Base-by-base conservation (phyloP, 2,113 vertebrate genomes). In the Spermophilus dauricus region DNA sequence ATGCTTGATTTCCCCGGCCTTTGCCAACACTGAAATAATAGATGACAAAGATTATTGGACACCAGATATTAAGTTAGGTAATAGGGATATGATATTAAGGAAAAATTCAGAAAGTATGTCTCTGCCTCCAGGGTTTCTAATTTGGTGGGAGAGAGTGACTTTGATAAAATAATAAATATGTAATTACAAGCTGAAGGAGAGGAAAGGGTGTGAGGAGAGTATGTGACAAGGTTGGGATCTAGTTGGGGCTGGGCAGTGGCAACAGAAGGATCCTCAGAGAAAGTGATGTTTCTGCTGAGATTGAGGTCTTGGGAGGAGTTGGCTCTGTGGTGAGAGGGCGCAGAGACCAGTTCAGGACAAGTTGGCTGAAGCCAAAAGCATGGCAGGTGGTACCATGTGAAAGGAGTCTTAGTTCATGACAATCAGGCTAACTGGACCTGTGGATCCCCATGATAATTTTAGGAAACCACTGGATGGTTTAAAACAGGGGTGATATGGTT, bases 381-480 rank as follows among this genome's bases (percentile, higher is more conserved):
- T 20, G 14, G 1, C 6, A 18, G 61, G 51, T 53, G 37, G 78
- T 39, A 22, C 53, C 32, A 45, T 30, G 26, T 39, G 39, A 82
- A n/a, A 75, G 16, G 73, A 51, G 87, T n/a, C 53, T 80, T 63
- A 61, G 69, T 73, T 58, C 17, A 20, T 34, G 22, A 88, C 42
- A 45, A 32, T 87, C 61, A 83, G 86, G 76, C 4, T 63, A 48
- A 16, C 20, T 61, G 32, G 81, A 65, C 11, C 86, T 83, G 11
- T 83, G 67, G 30, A n/a, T 78, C 63, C 45, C 12, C 4, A 5
- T 45, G 67, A 90, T 58, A 81, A 72, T 53, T 77, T 69, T 37
- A 28, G 48, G 56, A 82, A 94, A 65, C 9, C 39, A 82, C 39
- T 73, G 39, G 85, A 70, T 89, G 48, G 37, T 82, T 96, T 89